These are phyloP conservation scores for Philaenus spumarius DNA, from an alignment of 1,140 invertebrate genomes.

Conservation along the genomic window DNA sequence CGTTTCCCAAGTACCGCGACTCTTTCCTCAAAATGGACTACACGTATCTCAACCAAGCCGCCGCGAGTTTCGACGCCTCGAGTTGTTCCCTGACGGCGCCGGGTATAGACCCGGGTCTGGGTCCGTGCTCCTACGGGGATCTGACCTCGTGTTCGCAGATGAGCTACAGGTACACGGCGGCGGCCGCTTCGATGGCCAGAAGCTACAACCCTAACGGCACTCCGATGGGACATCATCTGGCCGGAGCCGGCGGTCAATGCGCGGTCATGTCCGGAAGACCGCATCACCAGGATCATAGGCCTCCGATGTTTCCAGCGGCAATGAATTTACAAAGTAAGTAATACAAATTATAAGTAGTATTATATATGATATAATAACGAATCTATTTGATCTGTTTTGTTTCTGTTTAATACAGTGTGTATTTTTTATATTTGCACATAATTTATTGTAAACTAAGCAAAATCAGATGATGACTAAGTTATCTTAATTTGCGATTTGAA, in stretches of 20 bases:
- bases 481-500: no score
- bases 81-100: slow-evolving; percentile 53
- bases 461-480: no score
- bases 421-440: no score
- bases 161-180: slow-evolving; percentile 63
- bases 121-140: slow-evolving; percentile 74
- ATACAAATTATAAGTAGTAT: no score
- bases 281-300: slow-evolving; percentile 44
- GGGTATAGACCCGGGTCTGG: slow-evolving; percentile 52
- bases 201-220: slow-evolving; percentile 42
- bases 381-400: no score
- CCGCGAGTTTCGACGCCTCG: slow-evolving; percentile 54
- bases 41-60: slow-evolving; percentile 62
- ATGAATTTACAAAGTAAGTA: slow-evolving; percentile 56
- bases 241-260: slow-evolving; percentile 34
- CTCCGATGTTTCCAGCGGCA: slow-evolving; percentile 53
- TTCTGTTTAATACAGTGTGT: no score
- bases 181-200: slow-evolving; percentile 46
- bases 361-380: no score
- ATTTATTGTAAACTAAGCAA: no score
- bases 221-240: slow-evolving; percentile 39
- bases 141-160: slow-evolving; percentile 80
- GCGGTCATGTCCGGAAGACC: slow-evolving; percentile 31
- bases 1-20: no score
- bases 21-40: slow-evolving; percentile 51